Conservation (phyloP, 2,113 vertebrate genomes). For the Nerophis ophidion region DNA sequence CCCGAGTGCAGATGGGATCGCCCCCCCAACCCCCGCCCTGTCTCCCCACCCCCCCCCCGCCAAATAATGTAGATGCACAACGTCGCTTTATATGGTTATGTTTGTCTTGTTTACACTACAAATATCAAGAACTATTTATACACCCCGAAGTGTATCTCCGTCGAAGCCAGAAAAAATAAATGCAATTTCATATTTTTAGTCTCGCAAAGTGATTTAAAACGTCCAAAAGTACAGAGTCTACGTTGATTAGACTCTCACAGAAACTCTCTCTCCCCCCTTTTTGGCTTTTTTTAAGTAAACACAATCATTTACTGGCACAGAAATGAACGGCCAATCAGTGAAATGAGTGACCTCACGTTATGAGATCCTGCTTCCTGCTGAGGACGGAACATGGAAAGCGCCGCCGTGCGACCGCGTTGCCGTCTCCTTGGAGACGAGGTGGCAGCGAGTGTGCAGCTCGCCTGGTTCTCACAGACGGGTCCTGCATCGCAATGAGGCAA, state of each 20-base stretch:
- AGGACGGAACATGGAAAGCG: slow-evolving; percentile 19
- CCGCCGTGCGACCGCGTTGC: slow-evolving; percentile 30
- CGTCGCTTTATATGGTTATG: slow-evolving; percentile 32
- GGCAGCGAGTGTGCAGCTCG: slow-evolving; percentile 41
- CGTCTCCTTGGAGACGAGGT: slow-evolving; percentile 56
- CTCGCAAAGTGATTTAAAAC: slow-evolving; percentile 37
- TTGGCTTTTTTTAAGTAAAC: slow-evolving; percentile 10
- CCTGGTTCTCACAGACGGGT: slow-evolving; percentile 54
- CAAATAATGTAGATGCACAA: slow-evolving; percentile 9
- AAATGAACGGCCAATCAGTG: slow-evolving; percentile 29
- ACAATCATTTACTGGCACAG: slow-evolving; percentile 11
- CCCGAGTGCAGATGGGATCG: too few relatives aligned
- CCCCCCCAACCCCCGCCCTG: too few relatives aligned
- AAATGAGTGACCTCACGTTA: slow-evolving; percentile 36
- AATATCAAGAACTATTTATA: slow-evolving; percentile 11
- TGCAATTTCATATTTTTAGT: slow-evolving; percentile 20
- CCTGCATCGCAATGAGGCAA: slow-evolving; percentile 64
- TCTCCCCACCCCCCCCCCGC: too few relatives aligned
- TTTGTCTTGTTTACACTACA: slow-evolving; percentile 31
- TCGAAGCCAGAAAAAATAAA: slow-evolving; percentile 28
- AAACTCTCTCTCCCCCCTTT: slow-evolving; percentile 8
- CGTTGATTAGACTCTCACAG: slow-evolving; percentile 8
- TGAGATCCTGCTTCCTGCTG: slow-evolving; percentile 46
- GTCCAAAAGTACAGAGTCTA: slow-evolving; percentile 27
- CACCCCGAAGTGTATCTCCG: slow-evolving; percentile 18